These are phyloP conservation scores for Mantis religiosa DNA, from an alignment of 2,888 invertebrate species.

Conservation along the genomic window DNA sequence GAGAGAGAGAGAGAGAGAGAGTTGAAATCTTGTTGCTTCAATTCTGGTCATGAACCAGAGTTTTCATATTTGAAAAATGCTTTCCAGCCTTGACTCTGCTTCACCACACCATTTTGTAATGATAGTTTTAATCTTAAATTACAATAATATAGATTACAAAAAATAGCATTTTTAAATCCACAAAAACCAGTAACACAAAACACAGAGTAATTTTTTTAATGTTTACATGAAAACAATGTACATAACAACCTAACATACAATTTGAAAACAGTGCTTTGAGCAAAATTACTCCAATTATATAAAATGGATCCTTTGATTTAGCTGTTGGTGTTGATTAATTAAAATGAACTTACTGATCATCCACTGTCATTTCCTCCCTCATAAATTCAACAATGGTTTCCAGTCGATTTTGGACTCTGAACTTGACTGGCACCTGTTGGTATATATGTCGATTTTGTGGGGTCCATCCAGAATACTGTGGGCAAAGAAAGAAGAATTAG, in stretches of 20 bases:
- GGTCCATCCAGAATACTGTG: constrained; percentile 81
- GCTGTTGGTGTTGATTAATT: not conserved
- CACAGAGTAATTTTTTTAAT: not conserved
- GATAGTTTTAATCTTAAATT: too few species aligned
- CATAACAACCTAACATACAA: not conserved
- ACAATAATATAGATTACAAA: too few species aligned
- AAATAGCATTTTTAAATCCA: too few species aligned
- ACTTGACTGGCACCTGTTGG: constrained; percentile 72
- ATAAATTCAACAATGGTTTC: constrained; percentile 79
- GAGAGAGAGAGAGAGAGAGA: too few species aligned
- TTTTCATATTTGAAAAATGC: too few species aligned
- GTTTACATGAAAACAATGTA: not conserved
- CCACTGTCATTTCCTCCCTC: constrained; percentile 63
- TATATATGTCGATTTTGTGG: constrained; percentile 76
- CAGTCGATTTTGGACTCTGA: constrained; percentile 67
- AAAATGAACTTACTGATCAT: constrained; percentile 48
- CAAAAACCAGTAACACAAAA: too few species aligned
- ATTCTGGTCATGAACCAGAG: too few species aligned
- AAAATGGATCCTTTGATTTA: not conserved
- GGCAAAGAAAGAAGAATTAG: constrained; percentile 32
- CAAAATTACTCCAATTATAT: not conserved
- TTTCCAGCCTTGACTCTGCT: too few species aligned
- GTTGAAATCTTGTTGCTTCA: too few species aligned
- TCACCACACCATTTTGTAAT: too few species aligned
- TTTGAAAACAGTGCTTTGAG: not conserved